A percentile compares a stretch with the other conserved stretches of the same genome.
These are phyloP conservation scores for Amniataba percoides DNA, from an alignment of 2,797 vertebrate species.

Conservation along the genomic window DNA sequence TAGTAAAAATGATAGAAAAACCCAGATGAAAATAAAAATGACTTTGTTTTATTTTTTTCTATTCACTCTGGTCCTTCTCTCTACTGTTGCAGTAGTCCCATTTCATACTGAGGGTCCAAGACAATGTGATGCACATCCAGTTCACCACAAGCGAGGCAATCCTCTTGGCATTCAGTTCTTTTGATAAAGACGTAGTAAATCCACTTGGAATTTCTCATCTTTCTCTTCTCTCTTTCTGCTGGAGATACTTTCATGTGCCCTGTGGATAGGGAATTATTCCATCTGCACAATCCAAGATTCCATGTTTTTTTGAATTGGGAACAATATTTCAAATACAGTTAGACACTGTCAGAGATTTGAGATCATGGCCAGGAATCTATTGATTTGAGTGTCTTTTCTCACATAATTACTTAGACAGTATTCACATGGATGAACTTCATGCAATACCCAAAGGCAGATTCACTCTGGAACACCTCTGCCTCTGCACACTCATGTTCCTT, in stretches of 20 bases:
- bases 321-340: constrained; percentile 68
- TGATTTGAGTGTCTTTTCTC: constrained; percentile 56
- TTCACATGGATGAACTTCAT: constrained; percentile 84
- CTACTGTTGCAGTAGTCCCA: constrained; percentile 72
- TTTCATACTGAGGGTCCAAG: constrained; percentile 69
- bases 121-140: constrained; percentile 70
- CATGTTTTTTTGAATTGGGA: constrained; percentile 55
- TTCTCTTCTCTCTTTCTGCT: constrained; percentile 38
- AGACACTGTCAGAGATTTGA: constrained; percentile 63
- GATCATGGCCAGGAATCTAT: constrained; percentile 66
- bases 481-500: constrained; percentile 38
- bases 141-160: constrained; percentile 65
- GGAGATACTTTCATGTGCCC: constrained; percentile 44
- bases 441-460: constrained; percentile 73
- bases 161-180: constrained; percentile 67
- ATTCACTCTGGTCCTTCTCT: constrained; percentile 62
- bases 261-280: constrained; percentile 60
- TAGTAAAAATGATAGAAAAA: constrained; percentile 83
- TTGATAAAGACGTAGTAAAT: constrained; percentile 66
- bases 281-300: constrained; percentile 48
- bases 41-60: constrained; percentile 65
- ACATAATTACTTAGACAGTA: constrained; percentile 76
- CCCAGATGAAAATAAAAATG: constrained; percentile 78
- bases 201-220: constrained; percentile 64
- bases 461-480: constrained; percentile 37